Conservation (phyloP, 2,113 vertebrate species). For the Charina bottae region DNA sequence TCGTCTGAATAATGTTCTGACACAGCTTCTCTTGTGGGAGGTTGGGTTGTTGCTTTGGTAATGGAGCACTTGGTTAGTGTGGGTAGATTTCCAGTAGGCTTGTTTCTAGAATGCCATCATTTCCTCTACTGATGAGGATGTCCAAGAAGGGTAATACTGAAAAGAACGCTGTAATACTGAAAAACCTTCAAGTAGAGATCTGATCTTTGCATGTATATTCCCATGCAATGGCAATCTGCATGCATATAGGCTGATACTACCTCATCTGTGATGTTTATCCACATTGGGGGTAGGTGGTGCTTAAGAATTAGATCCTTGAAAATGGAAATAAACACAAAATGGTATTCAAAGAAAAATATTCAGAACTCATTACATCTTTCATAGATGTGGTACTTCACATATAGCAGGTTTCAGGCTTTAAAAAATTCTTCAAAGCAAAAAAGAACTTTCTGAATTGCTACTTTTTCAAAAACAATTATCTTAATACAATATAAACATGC, state of each 20-base stretch:
- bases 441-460: neutral
- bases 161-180: constrained; percentile 16
- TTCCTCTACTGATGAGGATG: too few relatives aligned
- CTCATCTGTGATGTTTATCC: constrained; percentile 20
- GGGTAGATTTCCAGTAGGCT: too few relatives aligned
- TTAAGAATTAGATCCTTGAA: neutral
- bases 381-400: constrained; percentile 5
- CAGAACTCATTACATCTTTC: constrained; percentile 5
- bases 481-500: constrained; percentile 3
- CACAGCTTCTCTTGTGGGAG: too few relatives aligned
- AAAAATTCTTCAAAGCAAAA: neutral
- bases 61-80: too few relatives aligned
- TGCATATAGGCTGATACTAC: neutral
- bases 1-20: too few relatives aligned
- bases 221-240: neutral
- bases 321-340: neutral
- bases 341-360: neutral
- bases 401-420: neutral
- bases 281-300: neutral
- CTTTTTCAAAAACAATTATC: neutral
- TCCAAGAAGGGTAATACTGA: too few relatives aligned
- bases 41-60: too few relatives aligned
- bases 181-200: neutral
- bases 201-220: neutral
- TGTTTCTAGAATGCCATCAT: too few relatives aligned